These are phyloP conservation scores for Ifrita kowaldi DNA, from an alignment of 2,113 vertebrate genomes.

Conservation along the genomic window DNA sequence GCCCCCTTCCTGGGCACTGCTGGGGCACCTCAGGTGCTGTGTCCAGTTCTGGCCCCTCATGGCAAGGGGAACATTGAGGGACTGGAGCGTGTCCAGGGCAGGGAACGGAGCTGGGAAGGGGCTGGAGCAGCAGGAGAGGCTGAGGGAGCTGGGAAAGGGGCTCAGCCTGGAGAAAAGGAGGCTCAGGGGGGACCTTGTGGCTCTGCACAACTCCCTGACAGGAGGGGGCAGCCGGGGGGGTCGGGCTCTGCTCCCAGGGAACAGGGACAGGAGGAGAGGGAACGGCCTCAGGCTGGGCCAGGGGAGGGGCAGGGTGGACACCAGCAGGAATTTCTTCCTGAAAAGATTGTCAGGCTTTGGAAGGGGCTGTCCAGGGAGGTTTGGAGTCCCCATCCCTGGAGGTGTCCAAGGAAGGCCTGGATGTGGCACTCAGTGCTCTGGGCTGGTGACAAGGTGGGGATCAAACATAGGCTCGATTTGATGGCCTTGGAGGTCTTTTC, in stretches of 20 bases:
- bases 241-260: not conserved
- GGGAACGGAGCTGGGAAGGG: not conserved
- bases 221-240: not conserved
- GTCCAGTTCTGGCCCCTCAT: not conserved
- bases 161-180: not conserved
- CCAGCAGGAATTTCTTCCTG: rapidly evolving
- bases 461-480: rapidly evolving
- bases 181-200: not conserved
- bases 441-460: not conserved
- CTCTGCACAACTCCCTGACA: not conserved
- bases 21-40: not conserved
- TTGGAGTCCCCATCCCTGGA: rapidly evolving
- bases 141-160: not conserved
- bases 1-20: not conserved
- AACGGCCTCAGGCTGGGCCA: not conserved
- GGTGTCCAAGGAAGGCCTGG: not conserved
- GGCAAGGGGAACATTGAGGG: not conserved
- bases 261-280: not conserved
- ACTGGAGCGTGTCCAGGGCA: rapidly evolving
- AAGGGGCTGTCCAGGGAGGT: not conserved
- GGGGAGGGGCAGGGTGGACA: rapidly evolving
- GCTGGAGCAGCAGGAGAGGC: not conserved
- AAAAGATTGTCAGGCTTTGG: rapidly evolving
- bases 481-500: not conserved
- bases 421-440: not conserved